Conservation (phyloP, 2,888 invertebrate genomes). For the Melinopterus prodromus region DNA sequence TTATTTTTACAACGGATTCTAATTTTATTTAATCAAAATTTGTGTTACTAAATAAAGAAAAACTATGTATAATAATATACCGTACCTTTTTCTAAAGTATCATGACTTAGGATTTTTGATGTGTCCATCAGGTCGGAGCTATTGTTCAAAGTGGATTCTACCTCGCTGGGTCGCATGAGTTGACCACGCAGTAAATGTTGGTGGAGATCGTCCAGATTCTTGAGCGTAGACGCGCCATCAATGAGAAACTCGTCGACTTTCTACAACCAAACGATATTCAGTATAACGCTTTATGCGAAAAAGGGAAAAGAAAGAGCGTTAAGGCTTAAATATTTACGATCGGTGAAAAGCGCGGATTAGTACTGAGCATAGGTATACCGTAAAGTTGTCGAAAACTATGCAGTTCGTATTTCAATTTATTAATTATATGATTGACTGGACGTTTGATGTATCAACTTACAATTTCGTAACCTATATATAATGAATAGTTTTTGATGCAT, state of each 20-base stretch:
- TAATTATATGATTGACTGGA: too few relatives aligned
- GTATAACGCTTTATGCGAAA: background rate
- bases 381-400: too few relatives aligned
- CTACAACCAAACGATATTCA: slow-evolving; percentile 56
- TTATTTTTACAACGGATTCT: too few relatives aligned
- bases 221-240: slow-evolving; percentile 66
- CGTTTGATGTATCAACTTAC: too few relatives aligned
- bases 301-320: background rate
- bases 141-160: slow-evolving; percentile 65
- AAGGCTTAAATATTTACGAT: background rate
- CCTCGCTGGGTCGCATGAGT: slow-evolving; percentile 65
- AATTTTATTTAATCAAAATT: too few relatives aligned
- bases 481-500: too few relatives aligned
- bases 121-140: slow-evolving; percentile 65
- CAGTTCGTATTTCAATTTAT: too few relatives aligned
- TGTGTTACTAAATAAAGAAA: too few relatives aligned
- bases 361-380: background rate
- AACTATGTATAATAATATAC: slow-evolving; percentile 29
- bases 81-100: slow-evolving; percentile 63
- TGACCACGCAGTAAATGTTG: slow-evolving; percentile 65
- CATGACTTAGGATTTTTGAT: slow-evolving; percentile 61
- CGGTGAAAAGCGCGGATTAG: background rate
- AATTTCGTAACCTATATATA: too few relatives aligned
- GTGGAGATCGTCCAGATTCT: slow-evolving; percentile 70
- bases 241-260: slow-evolving; percentile 73